phyloP scores from a whole-genome alignment of 37 sponge, comb jelly and placozoan genomes.

The Corticium candelabrum region DNA sequence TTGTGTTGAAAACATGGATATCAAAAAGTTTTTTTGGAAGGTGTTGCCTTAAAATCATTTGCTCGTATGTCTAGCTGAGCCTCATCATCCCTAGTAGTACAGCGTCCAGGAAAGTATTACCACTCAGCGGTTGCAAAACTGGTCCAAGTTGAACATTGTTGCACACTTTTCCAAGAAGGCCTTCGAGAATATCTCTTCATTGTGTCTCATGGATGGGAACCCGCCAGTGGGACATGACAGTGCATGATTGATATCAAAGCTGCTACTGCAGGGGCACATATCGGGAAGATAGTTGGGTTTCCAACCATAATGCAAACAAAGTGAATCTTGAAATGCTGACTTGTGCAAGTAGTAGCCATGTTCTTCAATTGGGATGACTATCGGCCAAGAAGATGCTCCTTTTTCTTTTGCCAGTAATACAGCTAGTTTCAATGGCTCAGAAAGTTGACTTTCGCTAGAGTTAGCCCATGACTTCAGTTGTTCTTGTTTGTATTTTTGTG shows the following conservation, averaged over 20 bases:
- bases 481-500: too few species aligned
- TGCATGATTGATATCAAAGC: slow-evolving; percentile 17
- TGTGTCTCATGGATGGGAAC: slow-evolving; percentile 32
- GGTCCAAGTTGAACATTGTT: too few species aligned
- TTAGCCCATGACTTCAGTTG: too few species aligned
- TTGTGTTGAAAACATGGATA: too few species aligned
- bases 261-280: slow-evolving; percentile 16
- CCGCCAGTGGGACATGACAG: slow-evolving; percentile 20
- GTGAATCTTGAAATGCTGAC: slow-evolving; percentile 20
- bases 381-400: slow-evolving; percentile 17
- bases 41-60: too few species aligned
- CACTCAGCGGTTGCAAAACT: slow-evolving; percentile 25
- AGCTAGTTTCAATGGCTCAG: too few species aligned
- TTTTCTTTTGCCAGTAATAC: slow-evolving; percentile 5
- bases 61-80: too few species aligned
- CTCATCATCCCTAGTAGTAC: too few species aligned
- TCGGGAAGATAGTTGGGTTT: neutral
- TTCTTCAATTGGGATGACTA: slow-evolving; percentile 14
- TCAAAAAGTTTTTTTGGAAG: too few species aligned
- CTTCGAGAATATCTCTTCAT: too few species aligned
- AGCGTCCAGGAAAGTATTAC: slow-evolving; percentile 5
- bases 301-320: slow-evolving; percentile 22
- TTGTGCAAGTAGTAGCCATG: slow-evolving; percentile 23
- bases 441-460: too few species aligned
- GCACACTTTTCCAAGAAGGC: too few species aligned